Base-by-base conservation (phyloP, 2,888 invertebrate genomes). In the Drosophila colorata region DNA sequence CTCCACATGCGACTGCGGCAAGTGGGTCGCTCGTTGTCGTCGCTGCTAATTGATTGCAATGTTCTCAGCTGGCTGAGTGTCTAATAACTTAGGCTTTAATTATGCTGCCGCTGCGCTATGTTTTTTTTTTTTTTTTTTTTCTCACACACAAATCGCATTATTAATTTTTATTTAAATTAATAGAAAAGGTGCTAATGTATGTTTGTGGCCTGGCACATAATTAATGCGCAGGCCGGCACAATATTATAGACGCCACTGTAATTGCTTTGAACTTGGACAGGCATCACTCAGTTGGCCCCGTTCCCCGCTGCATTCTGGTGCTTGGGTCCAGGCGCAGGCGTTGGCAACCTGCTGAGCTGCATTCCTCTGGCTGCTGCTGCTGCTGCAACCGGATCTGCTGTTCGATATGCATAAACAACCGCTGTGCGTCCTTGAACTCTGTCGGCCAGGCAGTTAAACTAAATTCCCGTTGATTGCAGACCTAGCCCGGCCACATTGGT, bases 381-480 rank as follows among this genome's bases (percentile, higher is more conserved):
- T 65, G 59, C 56, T 66, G 57, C 59, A 83, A 84, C 82, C 87
- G 81, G 87, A 78, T 74, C 72, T 79, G 59, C 33, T 71, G 38
- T 18, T 59, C n/a, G 41, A 51, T 58, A 47, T 65, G 57, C 57
- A 71, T 60, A 75, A 82, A 81, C 64, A 84, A 86, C 87, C 88
- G 85, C 85, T 86, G 84, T 80, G 61, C 88, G 85, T 80, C 87
- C 87, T 89, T 88, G 89, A 81, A 83, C 79, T 85, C 67, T 71
- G 49, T 48, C 25, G 9, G 67, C 63, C 74, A 57, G 70, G 77
- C 84, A 72, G 81, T 76, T 81, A 78, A 84, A 70, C 78, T 74
- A 70, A 78, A 89, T 78, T 87, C 87, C 88, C 87, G 89, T 88
- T 87, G 78, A 69, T 68, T 79, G 65, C 77, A 64, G 61, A 74